Evolutionary conservation across 2,113 vertebrate species (phyloP), one percentile per base, ranked within the genome.

Genomic region (Mustela lutreola): DNA sequence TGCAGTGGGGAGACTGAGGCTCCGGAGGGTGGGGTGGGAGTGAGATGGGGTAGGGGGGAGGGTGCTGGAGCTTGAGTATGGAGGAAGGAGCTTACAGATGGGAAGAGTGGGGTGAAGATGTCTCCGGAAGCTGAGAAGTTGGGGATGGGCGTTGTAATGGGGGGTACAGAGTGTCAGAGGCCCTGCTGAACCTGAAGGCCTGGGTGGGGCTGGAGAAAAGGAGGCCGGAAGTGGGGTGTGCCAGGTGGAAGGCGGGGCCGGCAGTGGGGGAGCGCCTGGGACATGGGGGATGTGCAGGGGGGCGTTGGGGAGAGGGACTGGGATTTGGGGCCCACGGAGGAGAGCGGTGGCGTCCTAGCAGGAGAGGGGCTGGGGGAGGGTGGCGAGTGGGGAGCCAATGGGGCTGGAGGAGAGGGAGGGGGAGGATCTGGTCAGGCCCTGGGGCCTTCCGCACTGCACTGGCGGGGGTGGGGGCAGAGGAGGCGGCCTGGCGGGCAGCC

Each of bases 341-440:
- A 4, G 81, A 86, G 84, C 81, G 87, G 70, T 92, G 71, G 83
- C 5, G 4, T 67, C 71, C 80, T 31, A 21, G 67, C 31, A 4
- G 71, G 81, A 85, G 79, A 84, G 65, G 95, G 89, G 76, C 60
- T 92, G 89, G 83, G 4, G 86, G 82, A 94, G 65, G 90, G 85
- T 94, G 97, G 94, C 93, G 85, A 89, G 82, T 93, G 88, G 88
- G 95, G 81, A 98, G 14, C 95, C 95, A 97, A 96, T 97, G 95
- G 97, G 93, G 94, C 93, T 92, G 96, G 88, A 94, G 86, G 89
- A 80, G 94, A 95, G 97, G 97, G 94, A 42, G 79, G 89, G 95
- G 96, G 96, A 96, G 89, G 92, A 97, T 89, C 79, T 89, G 79
- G 90, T 56, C 91, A 36, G 82, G 92, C 95, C 95, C 93, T 82